Conservation (phyloP, 1,140 invertebrate genomes). For the Meloidogyne floridensis region DNA sequence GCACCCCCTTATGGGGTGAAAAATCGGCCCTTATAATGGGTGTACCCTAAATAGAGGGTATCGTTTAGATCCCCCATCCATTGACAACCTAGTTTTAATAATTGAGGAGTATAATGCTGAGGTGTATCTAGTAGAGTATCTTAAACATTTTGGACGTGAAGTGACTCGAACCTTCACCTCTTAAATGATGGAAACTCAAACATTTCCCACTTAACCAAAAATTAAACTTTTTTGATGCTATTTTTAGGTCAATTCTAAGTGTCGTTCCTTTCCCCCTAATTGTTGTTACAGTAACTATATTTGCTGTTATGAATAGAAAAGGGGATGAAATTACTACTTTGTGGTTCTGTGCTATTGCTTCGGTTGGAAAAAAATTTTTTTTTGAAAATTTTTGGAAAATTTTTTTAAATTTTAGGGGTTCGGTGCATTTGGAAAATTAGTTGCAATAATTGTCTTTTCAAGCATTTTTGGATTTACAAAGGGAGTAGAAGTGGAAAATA, state of each 20-base stretch:
- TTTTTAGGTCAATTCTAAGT: slow-evolving; percentile 14
- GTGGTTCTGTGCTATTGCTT: slow-evolving; percentile 35
- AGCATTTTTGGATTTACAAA: slow-evolving; percentile 33
- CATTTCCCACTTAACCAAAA: too few relatives aligned
- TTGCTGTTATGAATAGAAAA: slow-evolving; percentile 25
- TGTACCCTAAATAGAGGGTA: too few relatives aligned
- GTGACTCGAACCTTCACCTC: too few relatives aligned
- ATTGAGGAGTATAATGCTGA: too few relatives aligned
- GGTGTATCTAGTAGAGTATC: too few relatives aligned
- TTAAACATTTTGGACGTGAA: too few relatives aligned
- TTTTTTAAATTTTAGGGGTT: slow-evolving; percentile 15
- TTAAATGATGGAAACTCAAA: too few relatives aligned
- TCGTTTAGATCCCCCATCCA: too few relatives aligned
- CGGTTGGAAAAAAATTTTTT: neutral
- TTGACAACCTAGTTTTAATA: too few relatives aligned
- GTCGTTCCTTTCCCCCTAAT: slow-evolving; percentile 28
- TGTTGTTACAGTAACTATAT: slow-evolving; percentile 24
- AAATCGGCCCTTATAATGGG: too few relatives aligned
- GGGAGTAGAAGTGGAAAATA: slow-evolving; percentile 12
- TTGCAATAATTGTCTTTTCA: slow-evolving; percentile 33
- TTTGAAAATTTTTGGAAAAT: slow-evolving; percentile 1
- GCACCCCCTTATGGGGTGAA: too few relatives aligned
- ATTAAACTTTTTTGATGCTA: too few relatives aligned
- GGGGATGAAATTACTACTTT: slow-evolving; percentile 25
- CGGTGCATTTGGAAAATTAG: slow-evolving; percentile 32